Evolutionary conservation across 2,888 invertebrate genomes (phyloP), one percentile per base, ranked within the genome.

Genomic region (Harmothoe impar): DNA sequence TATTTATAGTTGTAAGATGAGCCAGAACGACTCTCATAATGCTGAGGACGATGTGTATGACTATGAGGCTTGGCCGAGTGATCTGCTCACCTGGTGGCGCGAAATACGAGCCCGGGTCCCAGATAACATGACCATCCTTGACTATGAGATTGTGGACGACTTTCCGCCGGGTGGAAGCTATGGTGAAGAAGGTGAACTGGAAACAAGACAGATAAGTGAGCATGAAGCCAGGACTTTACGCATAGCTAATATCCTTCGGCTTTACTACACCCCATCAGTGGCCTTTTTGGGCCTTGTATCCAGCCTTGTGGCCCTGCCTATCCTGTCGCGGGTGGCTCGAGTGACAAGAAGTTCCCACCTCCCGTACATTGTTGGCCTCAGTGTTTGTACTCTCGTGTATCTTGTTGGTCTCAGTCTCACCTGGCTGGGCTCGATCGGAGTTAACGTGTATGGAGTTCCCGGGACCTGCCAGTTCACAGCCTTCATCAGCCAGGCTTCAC

Each of bases 381-480:
- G 84, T 17, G 84, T 84, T 15, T 84, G 84, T 20, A 35, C 43
- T 35, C 1, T 84, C 1, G 35, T 84, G 10, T 84, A 35, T 35
- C 43, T 84, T 33, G 35, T 84, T 43, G 84, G 84, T 0, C n/a
- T 84, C 33, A 33, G 5, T 17, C n/a, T 84, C 1, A 84, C 25
- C 10, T 84, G 84, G 84, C 84, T 84, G 10, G 84, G 84, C 5
- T 84, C 51, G 43, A 1, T 84, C 7, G 84, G 84, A 12, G 84
- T 84, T 3, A 84, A 84, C 20, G 84, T 84, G 12, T 84, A 84
- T 35, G 51, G 51, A 17, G 84, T 84, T 3, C 84, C 84, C 0
- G 84, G 84, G 25, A 84, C 84, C 0, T 84, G 84, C 23, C 84
- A 84, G 51, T 84, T 84, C 84, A 84, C 43, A 31, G 84, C 84